A percentile compares a stretch with the other conserved stretches of the same genome.
These are phyloP conservation scores for Malurus elegans DNA, from an alignment of 2,113 vertebrate species.

Conservation along the genomic window DNA sequence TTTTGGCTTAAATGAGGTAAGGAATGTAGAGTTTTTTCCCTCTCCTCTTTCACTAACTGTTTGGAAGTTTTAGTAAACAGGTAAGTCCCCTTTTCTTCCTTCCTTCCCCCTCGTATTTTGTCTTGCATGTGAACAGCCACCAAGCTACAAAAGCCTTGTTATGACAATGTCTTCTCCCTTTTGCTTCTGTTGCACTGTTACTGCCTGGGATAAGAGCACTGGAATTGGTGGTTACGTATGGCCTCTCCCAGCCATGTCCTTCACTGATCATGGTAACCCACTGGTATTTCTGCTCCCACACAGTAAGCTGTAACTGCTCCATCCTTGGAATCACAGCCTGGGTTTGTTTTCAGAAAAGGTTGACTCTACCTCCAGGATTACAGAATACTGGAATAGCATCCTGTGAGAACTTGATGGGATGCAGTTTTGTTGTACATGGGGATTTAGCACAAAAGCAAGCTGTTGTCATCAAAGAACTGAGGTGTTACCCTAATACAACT, in stretches of 20 bases:
- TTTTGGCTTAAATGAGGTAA: neutral
- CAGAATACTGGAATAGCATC: neutral
- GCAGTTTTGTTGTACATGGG: neutral
- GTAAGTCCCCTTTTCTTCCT: neutral
- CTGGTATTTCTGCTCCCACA: neutral
- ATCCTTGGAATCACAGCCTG: neutral
- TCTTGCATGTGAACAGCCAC: neutral
- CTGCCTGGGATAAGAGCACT: neutral
- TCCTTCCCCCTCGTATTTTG: neutral
- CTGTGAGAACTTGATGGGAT: neutral
- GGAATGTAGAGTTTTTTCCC: neutral
- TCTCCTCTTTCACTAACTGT: neutral
- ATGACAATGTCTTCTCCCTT: neutral
- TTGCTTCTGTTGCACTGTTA: neutral
- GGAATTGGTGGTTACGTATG: neutral
- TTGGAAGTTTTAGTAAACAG: neutral
- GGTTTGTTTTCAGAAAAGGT: neutral
- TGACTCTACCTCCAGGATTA: neutral
- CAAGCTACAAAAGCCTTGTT: neutral
- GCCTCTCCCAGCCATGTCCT: neutral
- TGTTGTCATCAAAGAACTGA: neutral
- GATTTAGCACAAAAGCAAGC: neutral
- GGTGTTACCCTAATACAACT: neutral
- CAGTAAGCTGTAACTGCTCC: neutral
- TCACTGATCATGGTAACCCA: neutral